Conservation (phyloP, 2,797 vertebrate species). For the Botia almorhae region DNA sequence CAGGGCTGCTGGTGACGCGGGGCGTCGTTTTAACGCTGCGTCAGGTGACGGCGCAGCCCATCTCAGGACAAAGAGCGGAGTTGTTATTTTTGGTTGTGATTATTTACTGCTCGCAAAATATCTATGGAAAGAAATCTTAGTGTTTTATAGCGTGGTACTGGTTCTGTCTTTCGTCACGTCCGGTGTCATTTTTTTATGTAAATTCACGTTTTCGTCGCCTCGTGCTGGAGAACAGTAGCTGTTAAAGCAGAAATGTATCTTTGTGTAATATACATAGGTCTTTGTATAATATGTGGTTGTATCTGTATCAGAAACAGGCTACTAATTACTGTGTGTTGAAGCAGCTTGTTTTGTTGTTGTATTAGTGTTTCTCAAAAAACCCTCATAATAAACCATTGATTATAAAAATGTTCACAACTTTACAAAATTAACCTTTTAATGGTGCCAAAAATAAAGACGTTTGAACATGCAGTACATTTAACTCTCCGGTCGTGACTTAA, state of each 20-base stretch:
- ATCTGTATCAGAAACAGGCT: conserved; percentile 15
- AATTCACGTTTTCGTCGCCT: conserved; percentile 16
- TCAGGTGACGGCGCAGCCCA: not conserved
- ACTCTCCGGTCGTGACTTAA: not conserved
- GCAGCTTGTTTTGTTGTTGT: conserved; percentile 71
- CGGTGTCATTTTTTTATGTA: not conserved
- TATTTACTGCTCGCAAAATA: conserved; percentile 29
- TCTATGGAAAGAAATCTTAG: conserved; percentile 22
- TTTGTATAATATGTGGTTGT: conserved; percentile 29
- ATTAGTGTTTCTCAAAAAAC: conserved; percentile 56
- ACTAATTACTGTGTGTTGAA: conserved; percentile 28
- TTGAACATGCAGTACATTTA: not conserved
- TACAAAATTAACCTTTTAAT: not conserved
- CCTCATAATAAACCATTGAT: conserved; percentile 74
- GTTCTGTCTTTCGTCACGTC: conserved; percentile 8
- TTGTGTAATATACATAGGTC: not conserved
- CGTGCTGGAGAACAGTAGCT: conserved; percentile 18
- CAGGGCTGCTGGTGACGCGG: conserved; percentile 31
- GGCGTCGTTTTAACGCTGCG: conserved; percentile 10
- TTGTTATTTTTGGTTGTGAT: conserved; percentile 7
- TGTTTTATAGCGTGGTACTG: not conserved
- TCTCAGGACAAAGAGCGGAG: conserved; percentile 37
- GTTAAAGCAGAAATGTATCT: not conserved
- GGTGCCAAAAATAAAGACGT: not conserved
- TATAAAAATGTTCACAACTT: conserved; percentile 54